These are phyloP conservation scores for Tympanuchus pallidicinctus DNA, from an alignment of 2,113 vertebrate genomes.

Conservation along the genomic window DNA sequence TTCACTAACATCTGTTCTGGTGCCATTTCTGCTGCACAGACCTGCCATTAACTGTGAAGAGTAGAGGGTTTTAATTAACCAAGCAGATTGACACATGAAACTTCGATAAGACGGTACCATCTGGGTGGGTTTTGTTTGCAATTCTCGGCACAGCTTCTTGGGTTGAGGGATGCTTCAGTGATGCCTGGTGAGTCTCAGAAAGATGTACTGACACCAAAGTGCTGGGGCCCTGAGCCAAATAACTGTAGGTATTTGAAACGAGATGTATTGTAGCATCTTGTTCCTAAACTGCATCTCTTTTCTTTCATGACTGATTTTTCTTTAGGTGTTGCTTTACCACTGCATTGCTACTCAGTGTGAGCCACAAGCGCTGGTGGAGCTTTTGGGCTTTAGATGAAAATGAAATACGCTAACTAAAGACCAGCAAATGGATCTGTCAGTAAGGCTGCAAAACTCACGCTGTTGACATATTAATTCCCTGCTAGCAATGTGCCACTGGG, in stretches of 20 bases:
- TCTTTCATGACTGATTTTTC: background rate
- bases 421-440: background rate
- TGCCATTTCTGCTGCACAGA: conserved; percentile 50
- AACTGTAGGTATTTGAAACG: background rate
- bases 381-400: background rate
- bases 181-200: background rate
- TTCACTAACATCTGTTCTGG: conserved; percentile 63
- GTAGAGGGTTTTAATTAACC: conserved; percentile 70
- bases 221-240: background rate
- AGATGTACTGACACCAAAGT: background rate
- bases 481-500: accelerated
- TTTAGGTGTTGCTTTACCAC: background rate
- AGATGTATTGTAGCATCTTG: background rate
- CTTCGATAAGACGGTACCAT: conserved; percentile 47
- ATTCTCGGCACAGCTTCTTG: background rate
- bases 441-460: background rate
- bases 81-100: conserved; percentile 15
- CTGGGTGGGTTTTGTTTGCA: conserved; percentile 48
- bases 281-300: background rate
- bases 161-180: background rate
- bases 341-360: accelerated
- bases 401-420: background rate
- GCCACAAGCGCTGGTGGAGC: background rate
- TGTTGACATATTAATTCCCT: background rate
- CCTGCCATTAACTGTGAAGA: conserved; percentile 53